Conservation (phyloP, 2,113 vertebrate genomes). For the Ellobius talpinus region DNA sequence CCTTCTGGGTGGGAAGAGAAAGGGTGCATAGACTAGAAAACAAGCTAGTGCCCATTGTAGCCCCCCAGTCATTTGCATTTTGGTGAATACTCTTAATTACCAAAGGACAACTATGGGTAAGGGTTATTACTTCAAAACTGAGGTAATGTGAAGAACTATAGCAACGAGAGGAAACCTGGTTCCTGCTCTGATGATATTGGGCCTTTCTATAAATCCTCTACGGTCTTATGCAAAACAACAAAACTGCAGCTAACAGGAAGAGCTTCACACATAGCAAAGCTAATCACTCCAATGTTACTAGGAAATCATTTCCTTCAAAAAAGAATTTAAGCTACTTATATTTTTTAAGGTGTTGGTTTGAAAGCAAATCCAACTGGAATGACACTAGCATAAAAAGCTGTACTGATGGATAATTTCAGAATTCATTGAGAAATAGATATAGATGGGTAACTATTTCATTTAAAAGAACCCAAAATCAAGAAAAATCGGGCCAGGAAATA, state of each 20-base stretch:
- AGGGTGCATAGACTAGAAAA: background rate
- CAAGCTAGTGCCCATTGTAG: background rate
- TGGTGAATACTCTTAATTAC: background rate
- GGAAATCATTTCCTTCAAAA: background rate
- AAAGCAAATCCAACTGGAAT: background rate
- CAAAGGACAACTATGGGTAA: background rate
- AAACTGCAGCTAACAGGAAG: background rate
- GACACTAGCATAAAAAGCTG: background rate
- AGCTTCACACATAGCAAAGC: background rate
- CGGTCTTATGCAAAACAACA: background rate
- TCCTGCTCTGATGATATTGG: background rate
- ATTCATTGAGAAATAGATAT: background rate
- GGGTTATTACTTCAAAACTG: background rate
- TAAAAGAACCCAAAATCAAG: background rate
- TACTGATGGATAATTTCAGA: constrained; percentile 24
- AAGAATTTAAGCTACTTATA: background rate
- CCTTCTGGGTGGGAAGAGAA: background rate
- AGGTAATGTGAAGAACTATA: background rate
- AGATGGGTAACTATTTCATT: background rate
- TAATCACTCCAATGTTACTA: background rate
- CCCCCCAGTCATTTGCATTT: background rate
- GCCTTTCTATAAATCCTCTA: background rate
- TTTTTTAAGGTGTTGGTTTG: constrained; percentile 15
- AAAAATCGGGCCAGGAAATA: background rate
- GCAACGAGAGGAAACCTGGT: background rate